These are phyloP conservation scores for Epinephelus malabaricus DNA, from an alignment of 2,797 vertebrate genomes.

Conservation along the genomic window DNA sequence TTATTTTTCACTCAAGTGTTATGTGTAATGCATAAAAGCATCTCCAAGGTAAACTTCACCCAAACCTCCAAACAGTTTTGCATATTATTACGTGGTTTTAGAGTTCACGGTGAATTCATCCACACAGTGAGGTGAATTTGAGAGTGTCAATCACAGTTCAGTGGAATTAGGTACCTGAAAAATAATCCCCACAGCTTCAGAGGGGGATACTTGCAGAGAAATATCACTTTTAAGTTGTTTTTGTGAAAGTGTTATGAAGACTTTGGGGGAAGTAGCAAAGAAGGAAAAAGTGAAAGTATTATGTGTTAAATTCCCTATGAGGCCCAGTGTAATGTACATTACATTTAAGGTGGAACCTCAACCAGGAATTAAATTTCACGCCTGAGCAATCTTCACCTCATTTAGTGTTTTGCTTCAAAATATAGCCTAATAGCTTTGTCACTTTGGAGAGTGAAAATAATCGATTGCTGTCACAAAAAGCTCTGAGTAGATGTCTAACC, in stretches of 20 bases:
- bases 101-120: background rate
- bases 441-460: slow-evolving; percentile 30
- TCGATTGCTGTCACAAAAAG: slow-evolving; percentile 4
- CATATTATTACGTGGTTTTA: background rate
- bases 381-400: slow-evolving; percentile 4
- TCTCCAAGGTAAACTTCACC: background rate
- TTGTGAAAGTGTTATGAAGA: slow-evolving; percentile 8
- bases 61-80: background rate
- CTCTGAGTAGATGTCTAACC: slow-evolving; percentile 1
- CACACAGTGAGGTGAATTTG: background rate
- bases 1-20: slow-evolving; percentile 10
- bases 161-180: slow-evolving; percentile 2
- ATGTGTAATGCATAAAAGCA: slow-evolving; percentile 17
- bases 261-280: background rate
- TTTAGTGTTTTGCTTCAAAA: slow-evolving; percentile 23
- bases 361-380: slow-evolving; percentile 33
- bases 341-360: slow-evolving; percentile 14
- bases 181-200: slow-evolving; percentile 1
- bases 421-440: slow-evolving; percentile 17
- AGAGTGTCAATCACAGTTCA: slow-evolving; percentile 8
- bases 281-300: background rate
- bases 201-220: background rate
- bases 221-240: slow-evolving; percentile 1
- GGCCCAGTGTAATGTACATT: background rate
- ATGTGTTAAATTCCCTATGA: too few relatives aligned